A percentile compares a stretch with the other conserved stretches of the same genome.
Conservation (phyloP, 1,140 invertebrate genomes). For the Ctenoplectra terminalis region DNA sequence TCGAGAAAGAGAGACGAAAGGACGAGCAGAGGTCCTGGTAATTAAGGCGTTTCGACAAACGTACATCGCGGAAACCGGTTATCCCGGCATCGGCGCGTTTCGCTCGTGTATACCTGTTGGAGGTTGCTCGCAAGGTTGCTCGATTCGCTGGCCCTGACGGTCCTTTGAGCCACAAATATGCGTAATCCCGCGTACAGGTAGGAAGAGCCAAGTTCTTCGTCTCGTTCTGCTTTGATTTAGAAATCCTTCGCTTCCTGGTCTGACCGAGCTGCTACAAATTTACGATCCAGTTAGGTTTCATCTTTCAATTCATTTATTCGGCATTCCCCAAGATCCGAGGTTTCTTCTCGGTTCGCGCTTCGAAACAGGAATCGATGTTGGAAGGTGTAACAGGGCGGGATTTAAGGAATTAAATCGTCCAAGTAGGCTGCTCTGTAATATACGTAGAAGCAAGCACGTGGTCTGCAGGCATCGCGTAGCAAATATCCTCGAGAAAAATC, state of each 20-base stretch:
- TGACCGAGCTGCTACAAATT: background rate
- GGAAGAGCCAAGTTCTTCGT: background rate
- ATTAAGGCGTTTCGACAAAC: constrained; percentile 75
- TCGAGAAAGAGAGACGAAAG: constrained; percentile 46
- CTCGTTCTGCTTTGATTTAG: background rate
- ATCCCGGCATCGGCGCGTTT: constrained; percentile 41
- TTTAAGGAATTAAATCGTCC: background rate
- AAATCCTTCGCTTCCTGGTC: constrained; percentile 17
- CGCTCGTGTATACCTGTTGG: constrained; percentile 56
- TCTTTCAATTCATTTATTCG: background rate
- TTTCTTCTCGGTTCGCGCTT: background rate
- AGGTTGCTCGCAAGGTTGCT: constrained; percentile 57
- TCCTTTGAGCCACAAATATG: constrained; percentile 67
- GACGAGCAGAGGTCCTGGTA: constrained; percentile 64
- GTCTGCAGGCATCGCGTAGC: background rate
- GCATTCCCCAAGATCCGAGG: background rate
- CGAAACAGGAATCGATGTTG: background rate
- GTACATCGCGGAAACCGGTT: constrained; percentile 70
- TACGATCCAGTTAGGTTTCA: rapidly evolving
- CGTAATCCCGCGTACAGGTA: constrained; percentile 53
- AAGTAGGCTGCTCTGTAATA: background rate
- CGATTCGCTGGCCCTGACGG: constrained; percentile 55
- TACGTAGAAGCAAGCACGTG: constrained; percentile 8
- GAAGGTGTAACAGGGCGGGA: background rate
- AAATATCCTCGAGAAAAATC: constrained; percentile 46